A percentile compares a stretch with the other conserved stretches of the same genome.
Conservation (phyloP, 1,140 invertebrate genomes). For the Goniozus legneri region DNA sequence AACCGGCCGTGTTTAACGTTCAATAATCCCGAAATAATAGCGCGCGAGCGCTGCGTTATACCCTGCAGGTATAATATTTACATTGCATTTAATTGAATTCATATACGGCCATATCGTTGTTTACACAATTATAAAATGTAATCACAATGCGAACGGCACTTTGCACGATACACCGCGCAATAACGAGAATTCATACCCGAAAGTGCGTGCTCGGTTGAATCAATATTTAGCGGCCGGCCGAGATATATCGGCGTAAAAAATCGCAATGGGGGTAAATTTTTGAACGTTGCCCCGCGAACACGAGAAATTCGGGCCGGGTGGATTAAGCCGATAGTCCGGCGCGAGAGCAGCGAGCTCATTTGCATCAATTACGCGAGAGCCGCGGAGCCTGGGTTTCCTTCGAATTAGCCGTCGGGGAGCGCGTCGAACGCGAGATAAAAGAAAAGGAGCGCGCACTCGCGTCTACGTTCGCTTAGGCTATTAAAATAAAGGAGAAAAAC, state of each 20-base stretch:
- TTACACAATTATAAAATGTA: conserved; percentile 15
- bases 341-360: conserved; percentile 29
- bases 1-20: conserved; percentile 15
- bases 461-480: too few species aligned
- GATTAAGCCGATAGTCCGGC: conserved; percentile 28
- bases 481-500: conserved; percentile 50
- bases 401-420: conserved; percentile 43
- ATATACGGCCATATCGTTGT: conserved; percentile 10
- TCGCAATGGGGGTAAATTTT: conserved; percentile 21
- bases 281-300: neutral
- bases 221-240: neutral
- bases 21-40: conserved; percentile 23
- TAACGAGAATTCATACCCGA: neutral
- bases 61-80: conserved; percentile 21
- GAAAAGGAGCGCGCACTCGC: conserved; percentile 25
- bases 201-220: neutral
- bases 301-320: conserved; percentile 5
- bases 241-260: conserved; percentile 1
- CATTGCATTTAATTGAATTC: conserved; percentile 32
- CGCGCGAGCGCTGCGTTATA: conserved; percentile 7
- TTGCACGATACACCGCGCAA: neutral
- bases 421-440: conserved; percentile 42
- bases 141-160: conserved; percentile 8
- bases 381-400: conserved; percentile 36
- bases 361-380: conserved; percentile 45